Evolutionary conservation across 23 tunicate genomes (phyloP).

Genomic region (Ciona savignyi): DNA sequence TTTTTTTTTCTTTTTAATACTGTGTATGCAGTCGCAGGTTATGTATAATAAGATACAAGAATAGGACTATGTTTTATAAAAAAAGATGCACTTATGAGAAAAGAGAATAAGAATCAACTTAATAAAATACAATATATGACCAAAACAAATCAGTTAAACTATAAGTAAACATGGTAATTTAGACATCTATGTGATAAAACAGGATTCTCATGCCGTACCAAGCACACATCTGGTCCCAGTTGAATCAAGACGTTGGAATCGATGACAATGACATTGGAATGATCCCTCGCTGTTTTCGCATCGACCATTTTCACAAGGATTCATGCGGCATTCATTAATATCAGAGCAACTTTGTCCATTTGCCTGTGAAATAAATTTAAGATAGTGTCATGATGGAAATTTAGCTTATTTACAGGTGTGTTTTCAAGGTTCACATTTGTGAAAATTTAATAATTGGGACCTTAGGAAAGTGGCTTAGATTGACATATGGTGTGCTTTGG

Average conservation of each 20-base stretch:
- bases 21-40: too few relatives aligned
- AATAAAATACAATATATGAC: too few relatives aligned
- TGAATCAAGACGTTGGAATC: slow-evolving; percentile 71
- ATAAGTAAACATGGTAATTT: background rate
- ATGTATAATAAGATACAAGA: too few relatives aligned
- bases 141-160: background rate
- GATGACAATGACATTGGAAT: slow-evolving; percentile 76
- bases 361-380: background rate
- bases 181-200: background rate
- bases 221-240: slow-evolving; percentile 70
- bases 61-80: too few relatives aligned
- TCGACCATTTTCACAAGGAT: slow-evolving; percentile 72
- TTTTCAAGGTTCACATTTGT: too few relatives aligned
- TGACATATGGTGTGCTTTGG: too few relatives aligned
- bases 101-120: too few relatives aligned
- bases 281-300: slow-evolving; percentile 55
- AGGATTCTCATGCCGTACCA: slow-evolving; percentile 28
- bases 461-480: too few relatives aligned
- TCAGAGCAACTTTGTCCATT: slow-evolving; percentile 42
- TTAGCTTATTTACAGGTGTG: too few relatives aligned
- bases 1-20: too few relatives aligned
- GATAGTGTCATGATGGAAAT: slow-evolving; percentile 11
- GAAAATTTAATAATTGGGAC: too few relatives aligned
- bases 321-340: slow-evolving; percentile 64
- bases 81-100: background rate